These are phyloP conservation scores for Drosophila seguyi DNA, from an alignment of 1,140 invertebrate species.

Conservation along the genomic window DNA sequence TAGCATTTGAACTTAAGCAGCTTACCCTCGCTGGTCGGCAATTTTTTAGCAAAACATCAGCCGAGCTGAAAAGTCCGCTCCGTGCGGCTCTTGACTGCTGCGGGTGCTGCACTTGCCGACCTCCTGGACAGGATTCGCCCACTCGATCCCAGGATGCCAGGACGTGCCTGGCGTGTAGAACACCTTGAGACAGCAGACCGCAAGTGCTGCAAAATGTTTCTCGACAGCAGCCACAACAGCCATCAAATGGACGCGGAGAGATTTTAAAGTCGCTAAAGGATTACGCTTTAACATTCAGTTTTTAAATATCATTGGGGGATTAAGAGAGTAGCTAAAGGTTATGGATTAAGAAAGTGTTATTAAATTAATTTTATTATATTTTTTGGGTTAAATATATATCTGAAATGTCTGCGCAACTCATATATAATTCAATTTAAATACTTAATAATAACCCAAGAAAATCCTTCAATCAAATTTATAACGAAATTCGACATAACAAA, in stretches of 20 bases:
- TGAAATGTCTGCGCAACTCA: no score
- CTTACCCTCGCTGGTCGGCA: constrained; percentile 23
- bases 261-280: constrained; percentile 1
- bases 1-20: constrained; percentile 34
- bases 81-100: constrained; percentile 7
- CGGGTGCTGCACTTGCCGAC: constrained; percentile 11
- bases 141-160: constrained; percentile 14
- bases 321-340: neutral
- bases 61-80: constrained; percentile 24
- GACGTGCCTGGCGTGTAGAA: constrained; percentile 38
- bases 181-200: constrained; percentile 37
- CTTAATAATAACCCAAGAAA: no score
- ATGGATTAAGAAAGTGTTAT: neutral
- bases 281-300: constrained; percentile 5
- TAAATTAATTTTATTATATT: neutral
- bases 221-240: constrained; percentile 22
- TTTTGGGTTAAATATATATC: no score
- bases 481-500: no score
- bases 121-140: constrained; percentile 5
- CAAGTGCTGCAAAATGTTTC: constrained; percentile 41
- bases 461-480: no score
- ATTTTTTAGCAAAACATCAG: constrained; percentile 30
- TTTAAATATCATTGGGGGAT: neutral
- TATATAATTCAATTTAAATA: no score
- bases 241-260: neutral